Evolutionary conservation across 1,140 invertebrate genomes (phyloP), one percentile per base, ranked within the genome.

Genomic region (Pseudomyrmex gracilis): DNA sequence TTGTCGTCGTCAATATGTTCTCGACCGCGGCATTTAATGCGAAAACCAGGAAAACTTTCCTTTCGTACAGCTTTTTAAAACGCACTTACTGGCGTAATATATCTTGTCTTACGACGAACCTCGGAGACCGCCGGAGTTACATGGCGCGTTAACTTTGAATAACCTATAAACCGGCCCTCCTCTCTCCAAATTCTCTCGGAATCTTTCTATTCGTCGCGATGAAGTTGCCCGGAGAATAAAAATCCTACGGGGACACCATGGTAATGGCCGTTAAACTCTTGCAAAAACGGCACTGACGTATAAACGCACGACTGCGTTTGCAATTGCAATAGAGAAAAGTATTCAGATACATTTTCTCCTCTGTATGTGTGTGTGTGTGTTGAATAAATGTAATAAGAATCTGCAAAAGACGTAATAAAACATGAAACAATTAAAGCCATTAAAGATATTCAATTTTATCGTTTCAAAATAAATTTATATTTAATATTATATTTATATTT

Each of bases 141-240:
- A 80, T 70, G 76, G 76, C 22, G 53, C 76, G 66, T 80, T 80
- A 80, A 80, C 66, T 80, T 80, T 80, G 76, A 80, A 80, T 80
- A 80, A 70, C 76, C 66, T 57, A 49, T 80, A 80, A 80, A 70
- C 66, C 43, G n/a, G n/a, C 5, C 34, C 4, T 5, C 34, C 34
- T 34, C 0, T 34, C 34, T 34, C 34, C 5, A 0, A 34, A 34
- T 34, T 34, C 34, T 34, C 76, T 78, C 53, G n/a, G 66, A 80
- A 71, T 71, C 53, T 80, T 34, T 34, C 57, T 58, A 71, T 70
- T 70, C 53, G 43, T 20, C n/a, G 66, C 20, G 66, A 58, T 71
- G 34, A 60, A 47, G 53, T 71, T 80, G 70, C 53, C 10, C n/a
- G n/a, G 8, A 10, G 53, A 43, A 60, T 80, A 71, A 80, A 80